A percentile compares a stretch with the other conserved stretches of the same genome.
phyloP scores from a whole-genome alignment of 2,113 vertebrate genomes.

The Eretmochelys imbricata region DNA sequence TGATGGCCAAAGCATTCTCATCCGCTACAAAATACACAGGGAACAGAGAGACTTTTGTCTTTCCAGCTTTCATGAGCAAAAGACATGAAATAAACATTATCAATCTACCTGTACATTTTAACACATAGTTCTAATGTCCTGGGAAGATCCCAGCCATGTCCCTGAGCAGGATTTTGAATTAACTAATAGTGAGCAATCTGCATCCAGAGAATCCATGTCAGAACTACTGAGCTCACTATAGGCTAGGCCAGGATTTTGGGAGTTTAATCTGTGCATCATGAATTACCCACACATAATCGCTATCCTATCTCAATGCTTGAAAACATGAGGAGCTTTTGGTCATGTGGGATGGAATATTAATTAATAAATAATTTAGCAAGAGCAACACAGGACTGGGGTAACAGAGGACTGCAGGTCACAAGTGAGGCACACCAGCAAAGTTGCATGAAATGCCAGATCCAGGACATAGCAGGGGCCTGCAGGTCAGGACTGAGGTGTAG shows the following conservation, averaged over 20 bases:
- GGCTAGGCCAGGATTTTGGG: not conserved
- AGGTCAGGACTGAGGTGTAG: not conserved
- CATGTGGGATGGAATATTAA: not conserved
- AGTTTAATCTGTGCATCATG: fast-evolving
- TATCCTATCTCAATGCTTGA: not conserved
- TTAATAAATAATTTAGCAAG: not conserved
- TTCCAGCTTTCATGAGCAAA: not conserved
- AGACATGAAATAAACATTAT: not conserved
- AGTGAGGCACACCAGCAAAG: too few relatives aligned
- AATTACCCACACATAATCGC: not conserved
- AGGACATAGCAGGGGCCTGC: fast-evolving
- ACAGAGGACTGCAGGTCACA: not conserved
- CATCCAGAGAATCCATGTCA: not conserved
- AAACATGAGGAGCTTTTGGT: not conserved
- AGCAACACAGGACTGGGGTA: not conserved
- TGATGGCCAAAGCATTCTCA: fast-evolving
- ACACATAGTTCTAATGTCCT: not conserved
- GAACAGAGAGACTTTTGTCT: not conserved
- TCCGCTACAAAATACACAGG: not conserved
- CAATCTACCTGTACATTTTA: not conserved
- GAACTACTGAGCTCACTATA: not conserved
- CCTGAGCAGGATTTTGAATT: not conserved
- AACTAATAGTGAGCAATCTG: not conserved
- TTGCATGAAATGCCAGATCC: not conserved
- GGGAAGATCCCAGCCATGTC: slow-evolving; percentile 9